Evolutionary conservation across 30 jellyfish, hydroid and myxozoan species (phyloP), one percentile per base, ranked within the genome.

Genomic region (Euphysa ruthae): DNA sequence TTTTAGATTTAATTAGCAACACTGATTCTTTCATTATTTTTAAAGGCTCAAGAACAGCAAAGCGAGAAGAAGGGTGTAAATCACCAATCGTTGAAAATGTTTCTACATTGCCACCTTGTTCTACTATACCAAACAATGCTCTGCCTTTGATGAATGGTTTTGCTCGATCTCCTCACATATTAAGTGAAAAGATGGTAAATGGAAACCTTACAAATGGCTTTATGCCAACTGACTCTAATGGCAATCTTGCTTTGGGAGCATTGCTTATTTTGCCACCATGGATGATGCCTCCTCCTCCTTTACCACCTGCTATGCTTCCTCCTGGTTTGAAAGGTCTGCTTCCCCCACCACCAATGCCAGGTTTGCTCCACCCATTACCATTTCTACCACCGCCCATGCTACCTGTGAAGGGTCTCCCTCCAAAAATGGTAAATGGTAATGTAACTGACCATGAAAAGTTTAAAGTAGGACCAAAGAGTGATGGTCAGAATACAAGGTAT

Each of bases 301-400:
- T 46, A n/a, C 60, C 60, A n/a, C 28, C 23, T 46, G 60, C 28
- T 2, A 46, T 46, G 60, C 60, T 46, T 8, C 23, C 60, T 38
- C n/a, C 52, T 38, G 52, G 52, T 8, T 8, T 38, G 23, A 46
- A 46, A 8, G 60, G 60, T 8, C 4, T 46, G 8, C 60, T 21
- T 42, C 42, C n/a, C n/a, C 42, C 65, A 21, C 77, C 77, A 29
- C 77, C 74, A 6, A 63, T 63, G 6, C 30, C 77, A n/a, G 60
- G 68, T 8, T 19, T 18, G 14, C 42, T 63, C 30, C 65, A 42
- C 1, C 60, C 77, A 34, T 19, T 56, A 43, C 16, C 43, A n/a
- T 63, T 63, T 63, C 57, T 44, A 26, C 35, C 71, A 32, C 60
- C 18, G 6, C 18, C 23, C 2, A 38, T 8, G 14, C 18, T 46